phyloP scores from a whole-genome alignment of 1,140 invertebrate genomes.

The Megalonaias nervosa region DNA sequence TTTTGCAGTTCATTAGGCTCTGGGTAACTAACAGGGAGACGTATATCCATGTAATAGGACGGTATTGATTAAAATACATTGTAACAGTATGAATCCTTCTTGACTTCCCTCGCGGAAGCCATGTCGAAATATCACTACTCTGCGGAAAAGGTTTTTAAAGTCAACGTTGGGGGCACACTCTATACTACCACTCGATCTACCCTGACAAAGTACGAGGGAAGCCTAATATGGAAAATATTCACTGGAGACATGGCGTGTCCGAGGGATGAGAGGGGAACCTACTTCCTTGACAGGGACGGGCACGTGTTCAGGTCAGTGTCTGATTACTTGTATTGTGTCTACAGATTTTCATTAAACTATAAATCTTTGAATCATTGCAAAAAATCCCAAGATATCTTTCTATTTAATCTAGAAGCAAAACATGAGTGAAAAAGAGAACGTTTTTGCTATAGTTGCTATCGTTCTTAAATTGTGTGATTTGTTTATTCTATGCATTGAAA shows the following conservation, averaged over 20 bases:
- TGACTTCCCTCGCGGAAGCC: too few relatives aligned
- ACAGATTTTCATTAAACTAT: not conserved
- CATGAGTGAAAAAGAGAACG: not conserved
- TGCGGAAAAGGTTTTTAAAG: conserved; percentile 40
- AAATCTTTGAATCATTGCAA: not conserved
- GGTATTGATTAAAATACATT: too few relatives aligned
- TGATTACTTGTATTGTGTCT: not conserved
- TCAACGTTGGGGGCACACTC: conserved; percentile 64
- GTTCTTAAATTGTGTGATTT: not conserved
- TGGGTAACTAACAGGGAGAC: too few relatives aligned
- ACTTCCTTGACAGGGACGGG: conserved; percentile 63
- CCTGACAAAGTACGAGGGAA: conserved; percentile 47
- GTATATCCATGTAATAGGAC: too few relatives aligned
- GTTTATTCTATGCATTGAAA: not conserved
- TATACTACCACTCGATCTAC: conserved; percentile 60
- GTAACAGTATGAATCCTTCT: too few relatives aligned
- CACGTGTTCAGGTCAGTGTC: conserved; percentile 54
- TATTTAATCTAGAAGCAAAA: not conserved
- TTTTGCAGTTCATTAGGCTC: too few relatives aligned
- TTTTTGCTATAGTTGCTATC: not conserved
- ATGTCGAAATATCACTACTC: conserved; percentile 29
- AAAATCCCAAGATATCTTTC: not conserved
- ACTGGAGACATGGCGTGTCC: conserved; percentile 49
- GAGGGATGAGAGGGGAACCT: conserved; percentile 57
- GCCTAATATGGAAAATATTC: conserved; percentile 58